Percentiles rank a stretch among this genome's conserved stretches.
These are phyloP conservation scores for Microcebus jonahi DNA, from an alignment of 2,113 vertebrate species.

Conservation along the genomic window DNA sequence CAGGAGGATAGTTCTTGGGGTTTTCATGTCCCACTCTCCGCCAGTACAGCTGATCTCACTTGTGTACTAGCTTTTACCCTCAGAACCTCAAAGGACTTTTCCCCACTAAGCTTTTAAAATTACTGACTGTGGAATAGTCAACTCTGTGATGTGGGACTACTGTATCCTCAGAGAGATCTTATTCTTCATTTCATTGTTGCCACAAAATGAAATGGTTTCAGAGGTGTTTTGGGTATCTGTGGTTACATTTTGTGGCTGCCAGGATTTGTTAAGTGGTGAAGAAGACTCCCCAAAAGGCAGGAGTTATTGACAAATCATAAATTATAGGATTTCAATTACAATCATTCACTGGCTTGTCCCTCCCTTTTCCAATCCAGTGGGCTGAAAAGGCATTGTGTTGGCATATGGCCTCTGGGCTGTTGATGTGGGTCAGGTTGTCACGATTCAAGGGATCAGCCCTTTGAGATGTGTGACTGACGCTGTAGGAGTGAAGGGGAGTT, in stretches of 20 bases:
- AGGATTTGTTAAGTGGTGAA: conserved; percentile 27
- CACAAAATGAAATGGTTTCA: conserved; percentile 29
- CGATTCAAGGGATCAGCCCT: conserved; percentile 62
- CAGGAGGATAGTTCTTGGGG: not conserved
- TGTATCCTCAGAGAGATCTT: not conserved
- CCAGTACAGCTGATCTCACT: not conserved
- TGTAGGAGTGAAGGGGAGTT: conserved; percentile 76
- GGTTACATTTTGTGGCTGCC: conserved; percentile 1
- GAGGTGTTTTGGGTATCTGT: not conserved
- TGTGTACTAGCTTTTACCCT: not conserved
- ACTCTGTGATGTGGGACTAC: not conserved
- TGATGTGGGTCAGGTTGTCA: conserved; percentile 73
- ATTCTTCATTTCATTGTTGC: not conserved
- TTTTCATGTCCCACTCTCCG: not conserved
- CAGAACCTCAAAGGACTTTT: not conserved
- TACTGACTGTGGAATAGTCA: not conserved
- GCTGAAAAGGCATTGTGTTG: conserved; percentile 40
- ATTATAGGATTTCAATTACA: conserved; percentile 65
- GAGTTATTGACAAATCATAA: conserved; percentile 69
- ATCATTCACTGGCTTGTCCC: conserved; percentile 54
- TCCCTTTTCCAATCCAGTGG: conserved; percentile 57
- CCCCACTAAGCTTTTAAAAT: not conserved
- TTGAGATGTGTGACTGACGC: conserved; percentile 59
- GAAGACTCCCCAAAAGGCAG: conserved; percentile 27
- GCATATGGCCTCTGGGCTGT: conserved; percentile 64